Conservation (phyloP, 1,140 invertebrate genomes). For the Saccostrea echinata region DNA sequence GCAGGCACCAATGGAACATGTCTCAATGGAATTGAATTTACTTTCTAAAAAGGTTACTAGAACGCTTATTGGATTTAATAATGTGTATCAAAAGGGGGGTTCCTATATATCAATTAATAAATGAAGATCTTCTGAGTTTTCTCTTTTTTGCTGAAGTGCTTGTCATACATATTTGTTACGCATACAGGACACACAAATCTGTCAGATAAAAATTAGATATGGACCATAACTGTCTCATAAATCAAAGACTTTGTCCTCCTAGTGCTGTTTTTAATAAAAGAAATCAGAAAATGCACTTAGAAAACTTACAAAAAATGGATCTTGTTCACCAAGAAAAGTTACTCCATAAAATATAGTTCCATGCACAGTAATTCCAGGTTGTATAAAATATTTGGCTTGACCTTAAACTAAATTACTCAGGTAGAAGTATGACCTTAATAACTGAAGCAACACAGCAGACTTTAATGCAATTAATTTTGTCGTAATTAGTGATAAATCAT, state of each 20-base stretch:
- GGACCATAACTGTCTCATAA: neutral
- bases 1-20: neutral
- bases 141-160: too few species aligned
- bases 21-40: neutral
- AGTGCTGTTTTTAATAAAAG: neutral
- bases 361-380: too few species aligned
- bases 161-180: neutral
- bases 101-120: too few species aligned
- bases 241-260: neutral
- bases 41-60: too few species aligned
- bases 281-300: neutral
- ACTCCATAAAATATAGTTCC: neutral
- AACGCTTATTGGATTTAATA: too few species aligned
- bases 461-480: neutral
- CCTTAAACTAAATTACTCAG: neutral
- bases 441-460: neutral
- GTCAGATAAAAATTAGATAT: neutral
- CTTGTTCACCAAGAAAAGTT: neutral
- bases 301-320: neutral
- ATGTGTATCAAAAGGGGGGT: too few species aligned
- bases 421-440: neutral
- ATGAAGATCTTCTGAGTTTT: too few species aligned
- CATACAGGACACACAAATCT: neutral
- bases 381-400: too few species aligned
- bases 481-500: slow-evolving; percentile 9